Base-by-base conservation (phyloP, 1,140 invertebrate species). In the Trachymyrmex septentrionalis region DNA sequence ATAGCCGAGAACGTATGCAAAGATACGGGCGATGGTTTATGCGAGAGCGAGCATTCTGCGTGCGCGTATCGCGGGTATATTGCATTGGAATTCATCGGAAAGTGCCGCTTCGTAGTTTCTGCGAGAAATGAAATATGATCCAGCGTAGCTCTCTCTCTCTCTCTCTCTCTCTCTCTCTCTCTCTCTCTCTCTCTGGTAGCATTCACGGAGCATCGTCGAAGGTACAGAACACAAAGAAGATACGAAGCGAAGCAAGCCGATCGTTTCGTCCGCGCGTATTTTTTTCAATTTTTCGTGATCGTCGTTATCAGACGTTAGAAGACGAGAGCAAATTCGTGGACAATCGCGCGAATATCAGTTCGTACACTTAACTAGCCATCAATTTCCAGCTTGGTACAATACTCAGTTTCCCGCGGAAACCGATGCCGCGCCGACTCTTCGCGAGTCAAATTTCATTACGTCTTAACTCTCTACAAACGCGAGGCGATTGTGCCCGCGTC, bases 1-100 rank as follows among this genome's bases (percentile, higher is more conserved):
- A 48, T 27, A 61, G 44, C 2, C 55, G 27, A 34, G 59, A 87
- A 88, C 75, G 71, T 69, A 81, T 71, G 81, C 86, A 89, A 88
- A 72, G 73, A 66, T 16, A 73, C 21, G 80, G 24, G 50, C 38
- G 57, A 21, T 76, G 72, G 69, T 81, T 86, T 81, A 80, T 64
- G 55, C 63, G 53, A 72, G 67, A 59, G 69, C 55, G 67, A 48
- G 66, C 50, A 77, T 84, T 63, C 72, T 34, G 53, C 81, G 27
- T 21, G 38, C 53, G 19, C 24, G 21, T 77, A 19, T 64, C 16
- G 24, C 57, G 19, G 44, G 16, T 61, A 5, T 19, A 61, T 53
- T 66, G 82, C 57, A 78, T 73, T 73, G 44, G 72, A 88, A 88
- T 81, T 90, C 75, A 86, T 90, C 85, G 85, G 59, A 86, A 88